A percentile compares a stretch with the other conserved stretches of the same genome.
Conservation (phyloP, 2,797 vertebrate species). For the Anguilla obscura region DNA sequence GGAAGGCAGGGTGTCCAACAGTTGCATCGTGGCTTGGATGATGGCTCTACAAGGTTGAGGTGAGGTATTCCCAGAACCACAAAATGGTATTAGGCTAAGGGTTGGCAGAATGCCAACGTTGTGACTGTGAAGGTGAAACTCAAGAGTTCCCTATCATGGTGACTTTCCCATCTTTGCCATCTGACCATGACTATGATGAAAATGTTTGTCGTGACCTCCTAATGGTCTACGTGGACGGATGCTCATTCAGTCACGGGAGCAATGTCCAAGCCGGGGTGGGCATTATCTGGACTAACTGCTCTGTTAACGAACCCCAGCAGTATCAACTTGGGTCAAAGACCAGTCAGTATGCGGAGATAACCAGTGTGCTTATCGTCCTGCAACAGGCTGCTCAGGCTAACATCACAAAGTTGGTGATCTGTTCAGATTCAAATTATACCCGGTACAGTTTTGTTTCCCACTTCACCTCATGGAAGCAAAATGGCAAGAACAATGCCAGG, state of each 20-base stretch:
- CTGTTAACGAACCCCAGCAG: background rate
- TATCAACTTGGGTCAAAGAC: background rate
- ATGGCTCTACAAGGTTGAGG: constrained; percentile 38
- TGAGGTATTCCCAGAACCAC: constrained; percentile 26
- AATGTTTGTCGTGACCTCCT: background rate
- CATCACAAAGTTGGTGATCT: constrained; percentile 9
- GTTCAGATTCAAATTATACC: constrained; percentile 29
- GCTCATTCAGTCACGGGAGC: constrained; percentile 1
- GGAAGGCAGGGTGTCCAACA: constrained; percentile 29
- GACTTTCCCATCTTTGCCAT: background rate
- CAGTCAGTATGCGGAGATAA: constrained; percentile 33
- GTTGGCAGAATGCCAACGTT: background rate
- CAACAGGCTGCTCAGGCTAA: background rate
- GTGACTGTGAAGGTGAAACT: background rate
- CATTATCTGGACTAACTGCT: background rate
- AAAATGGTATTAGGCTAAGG: constrained; percentile 15
- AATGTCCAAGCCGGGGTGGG: background rate
- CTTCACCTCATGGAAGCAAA: background rate
- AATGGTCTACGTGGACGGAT: background rate
- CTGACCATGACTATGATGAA: constrained; percentile 2
- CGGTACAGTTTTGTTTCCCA: background rate
- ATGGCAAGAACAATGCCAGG: constrained; percentile 15
- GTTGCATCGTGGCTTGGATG: constrained; percentile 25
- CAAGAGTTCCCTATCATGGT: background rate
- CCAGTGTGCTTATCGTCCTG: constrained; percentile 12